Base-by-base conservation (phyloP, 1,140 invertebrate genomes). In the Arctopsyche grandis region DNA sequence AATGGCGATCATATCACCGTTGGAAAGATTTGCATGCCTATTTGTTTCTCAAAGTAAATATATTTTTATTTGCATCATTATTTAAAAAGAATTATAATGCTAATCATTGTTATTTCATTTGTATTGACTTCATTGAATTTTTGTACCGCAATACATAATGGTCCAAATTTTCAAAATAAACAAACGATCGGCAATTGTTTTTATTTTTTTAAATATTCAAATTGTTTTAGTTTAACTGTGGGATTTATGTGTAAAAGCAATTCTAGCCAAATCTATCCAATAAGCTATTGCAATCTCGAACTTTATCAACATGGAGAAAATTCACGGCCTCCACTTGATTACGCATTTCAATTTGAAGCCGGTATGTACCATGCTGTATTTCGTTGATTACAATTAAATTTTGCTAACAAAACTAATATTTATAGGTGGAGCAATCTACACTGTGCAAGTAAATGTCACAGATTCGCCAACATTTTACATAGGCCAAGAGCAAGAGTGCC, bases 271-370 rank as follows among this genome's bases (percentile, higher is more conserved):
- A 87, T 92, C 38, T 86, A 89, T 73, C 84, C 90, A 0, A 85
- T 93, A 4, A 85, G 88, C 24, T 88, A 83, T 22, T 89, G 88
- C 66, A 90, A 91, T 83, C 89, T 93, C 58, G 86, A 91, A 73
- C 85, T 94, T 3, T 90, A 91, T 83, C 87, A 91, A 73, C 89
- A 91, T 81, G 93, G 92, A 38, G 92, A 94, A 86, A 88, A 91
- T 63, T 43, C 26, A 19, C 85, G 85, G 21, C 88, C 92, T 26
- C 92, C 93, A 0, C 85, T 85, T 60, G 90, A 93, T 84, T 92
- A 93, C 83, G 90, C 85, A 29, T 91, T 93, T 82, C 87, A 86
- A 58, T 92, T 93, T 83, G 86, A 85, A 85, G 90, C 91, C 83
- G 90, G 90, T 91, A 86, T 38, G 29, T 38, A 38, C 29, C 1